phyloP scores from a whole-genome alignment of 1,140 invertebrate species.

The Dinothrombium tinctorium region DNA sequence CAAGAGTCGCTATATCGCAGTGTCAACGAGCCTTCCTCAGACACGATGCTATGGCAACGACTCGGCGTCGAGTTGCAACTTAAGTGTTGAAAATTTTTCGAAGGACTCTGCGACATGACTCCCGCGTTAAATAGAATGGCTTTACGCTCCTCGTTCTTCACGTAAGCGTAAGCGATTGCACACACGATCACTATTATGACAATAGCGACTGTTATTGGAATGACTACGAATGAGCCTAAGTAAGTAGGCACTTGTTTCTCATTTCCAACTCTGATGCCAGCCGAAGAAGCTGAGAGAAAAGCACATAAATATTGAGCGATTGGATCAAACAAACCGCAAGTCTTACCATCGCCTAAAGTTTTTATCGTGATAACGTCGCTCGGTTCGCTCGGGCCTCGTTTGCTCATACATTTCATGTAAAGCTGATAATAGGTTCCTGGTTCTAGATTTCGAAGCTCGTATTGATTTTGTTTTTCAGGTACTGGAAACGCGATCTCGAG shows the following conservation, averaged over 20 bases:
- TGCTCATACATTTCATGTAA: conserved; percentile 13
- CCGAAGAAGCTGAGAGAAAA: no score
- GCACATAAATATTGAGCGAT: neutral
- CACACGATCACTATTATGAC: conserved; percentile 15
- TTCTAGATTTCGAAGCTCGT: conserved; percentile 12
- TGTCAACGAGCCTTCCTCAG: conserved; percentile 9
- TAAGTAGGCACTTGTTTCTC: conserved; percentile 12
- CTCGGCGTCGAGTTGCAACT: neutral
- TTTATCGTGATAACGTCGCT: conserved; percentile 14
- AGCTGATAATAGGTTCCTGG: conserved; percentile 15
- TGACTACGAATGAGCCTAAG: conserved; percentile 12
- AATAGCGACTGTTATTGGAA: conserved; percentile 13
- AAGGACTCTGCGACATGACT: conserved; percentile 3
- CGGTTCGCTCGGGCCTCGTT: conserved; percentile 14
- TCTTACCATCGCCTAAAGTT: conserved; percentile 16
- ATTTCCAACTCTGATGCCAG: no score
- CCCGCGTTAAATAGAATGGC: neutral
- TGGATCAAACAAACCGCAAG: conserved; percentile 1
- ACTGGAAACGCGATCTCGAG: conserved; percentile 14
- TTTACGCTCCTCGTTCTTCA: conserved; percentile 14
- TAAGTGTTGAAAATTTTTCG: conserved; percentile 11
- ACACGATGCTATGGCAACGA: conserved; percentile 1
- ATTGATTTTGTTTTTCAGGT: conserved; percentile 10
- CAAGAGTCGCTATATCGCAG: conserved; percentile 9
- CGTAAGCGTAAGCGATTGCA: conserved; percentile 14